Conservation (phyloP, 2,113 vertebrate genomes). For the Cricetomys ansorgei region DNA sequence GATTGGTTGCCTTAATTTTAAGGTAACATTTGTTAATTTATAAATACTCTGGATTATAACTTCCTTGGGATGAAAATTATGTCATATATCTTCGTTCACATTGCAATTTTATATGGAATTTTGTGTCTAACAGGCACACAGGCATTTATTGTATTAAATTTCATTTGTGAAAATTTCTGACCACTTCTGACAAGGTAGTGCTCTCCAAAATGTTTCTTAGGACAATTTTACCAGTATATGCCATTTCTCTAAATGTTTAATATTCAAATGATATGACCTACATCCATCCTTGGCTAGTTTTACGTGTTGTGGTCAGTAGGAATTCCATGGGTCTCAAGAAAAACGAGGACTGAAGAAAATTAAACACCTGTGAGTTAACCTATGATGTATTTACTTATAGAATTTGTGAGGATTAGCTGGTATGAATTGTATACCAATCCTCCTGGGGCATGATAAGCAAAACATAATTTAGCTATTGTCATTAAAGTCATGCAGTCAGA, state of each 20-base stretch:
- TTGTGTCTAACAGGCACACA: neutral
- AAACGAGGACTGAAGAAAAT: constrained; percentile 4
- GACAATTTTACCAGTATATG: neutral
- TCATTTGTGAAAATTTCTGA: neutral
- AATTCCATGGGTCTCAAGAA: neutral
- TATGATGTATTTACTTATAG: neutral
- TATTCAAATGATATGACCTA: neutral
- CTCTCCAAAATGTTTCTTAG: neutral
- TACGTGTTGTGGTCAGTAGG: neutral
- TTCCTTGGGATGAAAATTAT: neutral
- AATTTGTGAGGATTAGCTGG: constrained; percentile 11
- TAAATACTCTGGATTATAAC: neutral
- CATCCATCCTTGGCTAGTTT: constrained; percentile 8
- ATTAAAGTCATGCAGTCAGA: neutral
- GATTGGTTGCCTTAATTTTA: neutral
- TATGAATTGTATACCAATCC: neutral
- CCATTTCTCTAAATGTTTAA: neutral
- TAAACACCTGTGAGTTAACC: constrained; percentile 12
- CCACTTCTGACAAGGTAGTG: neutral
- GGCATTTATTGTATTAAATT: constrained; percentile 3
- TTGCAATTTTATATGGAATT: neutral
- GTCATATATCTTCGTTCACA: neutral
- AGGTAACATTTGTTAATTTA: neutral
- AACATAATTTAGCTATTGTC: neutral
- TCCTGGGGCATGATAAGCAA: neutral